A percentile compares a stretch with the other conserved stretches of the same genome.
Conservation (phyloP, 2,113 vertebrate genomes). For the rabbit (Oryctolagus cuniculus) region mOryCun1.1 NC_091442.1:4044501-4045000, state of each 20-base stretch:
- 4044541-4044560: background rate
- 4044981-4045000: background rate
- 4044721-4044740: background rate
- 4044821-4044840: background rate
- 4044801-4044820: background rate
- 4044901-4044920: conserved; percentile 6
- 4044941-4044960: background rate
- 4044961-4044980: background rate
- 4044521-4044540: background rate
- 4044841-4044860: background rate
- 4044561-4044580: background rate
- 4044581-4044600: background rate
- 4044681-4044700: background rate
- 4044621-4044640: background rate
- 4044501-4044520: background rate
- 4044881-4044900: background rate
- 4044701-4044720: background rate
- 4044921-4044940: background rate
- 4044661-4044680: background rate
- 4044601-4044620: background rate
- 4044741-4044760: background rate
- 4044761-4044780: accelerated
- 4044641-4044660: background rate
- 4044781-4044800: background rate
- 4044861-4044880: background rate